Evolutionary conservation across 1,140 invertebrate genomes (phyloP).

Genomic region (Drosophila truncata): DNA sequence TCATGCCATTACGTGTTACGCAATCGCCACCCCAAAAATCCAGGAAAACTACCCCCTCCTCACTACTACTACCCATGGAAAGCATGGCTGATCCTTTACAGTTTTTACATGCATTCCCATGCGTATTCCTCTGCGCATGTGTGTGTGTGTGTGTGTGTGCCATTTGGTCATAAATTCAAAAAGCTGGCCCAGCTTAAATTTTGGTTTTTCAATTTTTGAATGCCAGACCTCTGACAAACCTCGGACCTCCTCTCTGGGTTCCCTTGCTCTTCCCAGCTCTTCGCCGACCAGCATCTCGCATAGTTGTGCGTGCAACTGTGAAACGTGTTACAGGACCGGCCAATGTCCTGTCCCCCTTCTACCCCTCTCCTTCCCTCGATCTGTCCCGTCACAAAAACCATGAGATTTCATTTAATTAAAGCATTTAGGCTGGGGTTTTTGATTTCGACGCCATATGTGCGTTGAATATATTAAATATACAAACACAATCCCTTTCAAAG

Average conservation of each 20-base stretch:
- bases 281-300: slow-evolving; percentile 47
- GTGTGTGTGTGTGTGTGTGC: slow-evolving; percentile 46
- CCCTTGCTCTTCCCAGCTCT: not conserved
- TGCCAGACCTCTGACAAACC: slow-evolving; percentile 62
- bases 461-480: slow-evolving; percentile 80
- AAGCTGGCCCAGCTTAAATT: slow-evolving; percentile 81
- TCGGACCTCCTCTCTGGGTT: slow-evolving; percentile 1
- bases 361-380: slow-evolving; percentile 1
- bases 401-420: slow-evolving; percentile 84
- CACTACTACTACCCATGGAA: not conserved
- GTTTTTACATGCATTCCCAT: slow-evolving; percentile 73
- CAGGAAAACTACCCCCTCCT: slow-evolving; percentile 7
- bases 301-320: slow-evolving; percentile 81
- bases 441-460: slow-evolving; percentile 79
- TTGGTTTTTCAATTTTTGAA: slow-evolving; percentile 84
- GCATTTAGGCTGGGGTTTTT: slow-evolving; percentile 67
- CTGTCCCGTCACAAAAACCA: slow-evolving; percentile 67
- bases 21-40: slow-evolving; percentile 53
- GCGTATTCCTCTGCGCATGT: slow-evolving; percentile 54
- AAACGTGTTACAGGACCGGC: slow-evolving; percentile 67
- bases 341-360: slow-evolving; percentile 25
- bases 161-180: slow-evolving; percentile 83
- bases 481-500: slow-evolving; percentile 64
- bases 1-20: slow-evolving; percentile 74
- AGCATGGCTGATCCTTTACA: slow-evolving; percentile 46